Base-by-base conservation (phyloP, 1,140 invertebrate genomes). In the Drepana arcuata region DNA sequence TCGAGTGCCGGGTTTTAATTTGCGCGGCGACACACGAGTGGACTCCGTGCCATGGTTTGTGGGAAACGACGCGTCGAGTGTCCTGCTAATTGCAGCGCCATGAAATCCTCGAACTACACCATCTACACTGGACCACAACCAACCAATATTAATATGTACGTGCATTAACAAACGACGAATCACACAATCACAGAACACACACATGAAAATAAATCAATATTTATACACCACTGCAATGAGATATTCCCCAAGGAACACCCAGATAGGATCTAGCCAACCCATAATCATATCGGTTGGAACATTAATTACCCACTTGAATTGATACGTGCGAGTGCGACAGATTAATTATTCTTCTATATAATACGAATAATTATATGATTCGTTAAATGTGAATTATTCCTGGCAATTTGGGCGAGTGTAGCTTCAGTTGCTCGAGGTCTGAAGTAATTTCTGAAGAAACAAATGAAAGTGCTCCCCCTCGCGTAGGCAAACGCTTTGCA, bases 381-480 rank as follows among this genome's bases (percentile, higher is more conserved):
- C 55, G 63, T 59, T 62, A 32, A 16, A 21, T 4, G 23, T 29
- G 44, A 41, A 38, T 54, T 42, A 56, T 56, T 28, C 46, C 51
- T 43, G 38, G 48, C 50, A 61, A 50, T 61, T n/a, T n/a, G n/a
- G n/a, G n/a, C n/a, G 47, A 47, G 42, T 49, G 24, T 26, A n/a
- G 2, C 39, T 37, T 33, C 36, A 46, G 43, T 41, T 40, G 40
- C 40, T 32, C 31, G 34, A 21, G 52, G 66, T 69, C 60, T 66
- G 45, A 63, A 72, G 71, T 68, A 82, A 82, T 82, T 78, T 82
- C 62, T 62, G 59, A 60, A 72, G 75, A 74, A 82, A 82, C 74
- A 79, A 82, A 82, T 82, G 78, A 82, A 82, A 78, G 62, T 29
- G 63, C 68, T 82, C 78, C 78, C n/a, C 78, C 68, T 78, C 71